Evolutionary conservation across 37 sponge, comb jelly and placozoan species (phyloP).

Genomic region (Bolinopsis microptera): DNA sequence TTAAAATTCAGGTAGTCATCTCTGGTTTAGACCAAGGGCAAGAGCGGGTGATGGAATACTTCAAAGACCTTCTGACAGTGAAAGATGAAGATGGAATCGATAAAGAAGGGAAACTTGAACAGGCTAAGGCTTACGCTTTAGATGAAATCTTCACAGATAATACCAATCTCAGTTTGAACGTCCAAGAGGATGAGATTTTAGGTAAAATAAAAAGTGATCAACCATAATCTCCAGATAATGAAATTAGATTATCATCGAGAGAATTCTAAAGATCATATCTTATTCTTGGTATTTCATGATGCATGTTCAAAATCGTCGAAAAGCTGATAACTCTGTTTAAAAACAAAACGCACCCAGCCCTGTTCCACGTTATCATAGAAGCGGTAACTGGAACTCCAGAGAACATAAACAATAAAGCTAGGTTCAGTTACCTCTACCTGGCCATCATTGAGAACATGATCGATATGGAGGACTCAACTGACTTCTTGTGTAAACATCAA

Average conservation of each 20-base stretch:
- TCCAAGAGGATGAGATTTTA: conserved; percentile 50
- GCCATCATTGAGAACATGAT: conserved; percentile 63
- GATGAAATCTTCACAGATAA: conserved; percentile 65
- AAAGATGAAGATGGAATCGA: conserved; percentile 37
- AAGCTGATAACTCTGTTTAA: too few relatives aligned
- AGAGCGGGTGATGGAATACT: conserved; percentile 51
- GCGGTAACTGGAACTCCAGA: not conserved
- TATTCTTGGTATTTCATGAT: too few relatives aligned
- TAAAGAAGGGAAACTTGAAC: conserved; percentile 16
- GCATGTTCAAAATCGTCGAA: too few relatives aligned
- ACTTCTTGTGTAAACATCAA: conserved; percentile 41
- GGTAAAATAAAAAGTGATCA: conserved; percentile 52
- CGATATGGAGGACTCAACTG: conserved; percentile 64
- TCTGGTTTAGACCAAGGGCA: conserved; percentile 59
- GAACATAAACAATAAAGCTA: not conserved
- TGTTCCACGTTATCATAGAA: conserved; percentile 29
- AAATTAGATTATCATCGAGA: too few relatives aligned
- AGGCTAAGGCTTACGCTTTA: conserved; percentile 33
- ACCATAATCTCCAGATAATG: not conserved
- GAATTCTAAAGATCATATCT: too few relatives aligned
- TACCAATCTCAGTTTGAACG: conserved; percentile 61
- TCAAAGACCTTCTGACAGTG: conserved; percentile 24
- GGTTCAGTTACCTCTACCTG: conserved; percentile 58
- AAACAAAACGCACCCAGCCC: too few relatives aligned
- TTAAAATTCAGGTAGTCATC: conserved; percentile 40